These are phyloP conservation scores for Tryphoninae sp. DNA, from an alignment of 2,888 invertebrate genomes.

Conservation along the genomic window DNA sequence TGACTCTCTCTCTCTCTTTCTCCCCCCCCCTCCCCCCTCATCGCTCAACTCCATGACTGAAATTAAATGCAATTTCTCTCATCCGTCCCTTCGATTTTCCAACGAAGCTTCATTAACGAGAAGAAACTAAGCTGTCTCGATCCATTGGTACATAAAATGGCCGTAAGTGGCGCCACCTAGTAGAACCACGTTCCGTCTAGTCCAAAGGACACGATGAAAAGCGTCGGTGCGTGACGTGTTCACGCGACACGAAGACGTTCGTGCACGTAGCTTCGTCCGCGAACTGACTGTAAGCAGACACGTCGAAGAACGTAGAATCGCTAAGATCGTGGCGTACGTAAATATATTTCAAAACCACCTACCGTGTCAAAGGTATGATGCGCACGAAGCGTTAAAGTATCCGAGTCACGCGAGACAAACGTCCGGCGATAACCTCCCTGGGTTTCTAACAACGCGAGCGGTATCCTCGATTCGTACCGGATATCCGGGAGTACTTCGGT, in stretches of 20 bases:
- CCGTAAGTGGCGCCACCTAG: too few species aligned
- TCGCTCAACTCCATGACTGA: too few species aligned
- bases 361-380: too few species aligned
- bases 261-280: not conserved
- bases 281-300: too few species aligned
- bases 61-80: too few species aligned
- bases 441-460: constrained; percentile 17
- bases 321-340: not conserved
- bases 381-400: not conserved
- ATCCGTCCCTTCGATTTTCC: too few species aligned
- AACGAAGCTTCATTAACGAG: too few species aligned
- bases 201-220: not conserved
- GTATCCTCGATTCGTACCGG: constrained; percentile 13
- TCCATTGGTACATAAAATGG: too few species aligned
- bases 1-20: not conserved
- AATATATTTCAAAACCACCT: too few species aligned
- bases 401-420: constrained; percentile 6
- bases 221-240: not conserved
- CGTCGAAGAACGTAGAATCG: not conserved
- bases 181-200: too few species aligned
- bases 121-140: too few species aligned
- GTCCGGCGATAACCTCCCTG: not conserved
- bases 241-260: constrained; percentile 8
- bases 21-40: too few species aligned
- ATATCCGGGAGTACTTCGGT: constrained; percentile 43